Evolutionary conservation across 2,888 invertebrate genomes (phyloP).

Genomic region (Drosophila pseudotakahashii): DNA sequence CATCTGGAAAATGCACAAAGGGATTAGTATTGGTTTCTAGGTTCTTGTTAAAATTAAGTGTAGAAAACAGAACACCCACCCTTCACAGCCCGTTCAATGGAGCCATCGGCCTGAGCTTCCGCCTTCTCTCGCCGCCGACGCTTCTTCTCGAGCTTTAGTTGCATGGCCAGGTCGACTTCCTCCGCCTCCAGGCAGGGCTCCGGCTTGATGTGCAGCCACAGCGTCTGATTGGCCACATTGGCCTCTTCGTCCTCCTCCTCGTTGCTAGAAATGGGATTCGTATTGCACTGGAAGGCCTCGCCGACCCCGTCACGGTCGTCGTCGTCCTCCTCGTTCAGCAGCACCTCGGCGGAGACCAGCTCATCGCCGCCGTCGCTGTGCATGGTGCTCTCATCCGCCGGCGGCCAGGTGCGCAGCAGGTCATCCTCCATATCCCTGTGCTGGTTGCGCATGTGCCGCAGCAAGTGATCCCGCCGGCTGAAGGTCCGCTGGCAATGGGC

Average conservation of each 20-base stretch:
- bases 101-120: not conserved
- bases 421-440: constrained; percentile 72
- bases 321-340: constrained; percentile 54
- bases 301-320: constrained; percentile 44
- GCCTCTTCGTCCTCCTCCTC: constrained; percentile 69
- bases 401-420: constrained; percentile 1
- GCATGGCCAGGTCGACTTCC: constrained; percentile 31
- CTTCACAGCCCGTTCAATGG: constrained; percentile 19
- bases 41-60: too few relatives aligned
- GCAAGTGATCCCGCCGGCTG: constrained; percentile 84
- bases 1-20: constrained; percentile 6
- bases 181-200: constrained; percentile 53
- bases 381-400: constrained; percentile 51
- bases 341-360: constrained; percentile 56
- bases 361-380: constrained; percentile 54
- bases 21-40: not conserved
- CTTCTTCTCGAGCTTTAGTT: constrained; percentile 38
- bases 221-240: constrained; percentile 56
- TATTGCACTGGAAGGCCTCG: constrained; percentile 58
- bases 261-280: constrained; percentile 81
- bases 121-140: constrained; percentile 15
- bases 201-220: constrained; percentile 70
- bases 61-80: constrained; percentile 1
- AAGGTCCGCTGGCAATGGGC: constrained; percentile 85
- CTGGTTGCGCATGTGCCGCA: constrained; percentile 84